Evolutionary conservation across 2,797 vertebrate genomes (phyloP), one percentile per base, ranked within the genome.

Genomic region (Melanotaenia maccullochi): DNA sequence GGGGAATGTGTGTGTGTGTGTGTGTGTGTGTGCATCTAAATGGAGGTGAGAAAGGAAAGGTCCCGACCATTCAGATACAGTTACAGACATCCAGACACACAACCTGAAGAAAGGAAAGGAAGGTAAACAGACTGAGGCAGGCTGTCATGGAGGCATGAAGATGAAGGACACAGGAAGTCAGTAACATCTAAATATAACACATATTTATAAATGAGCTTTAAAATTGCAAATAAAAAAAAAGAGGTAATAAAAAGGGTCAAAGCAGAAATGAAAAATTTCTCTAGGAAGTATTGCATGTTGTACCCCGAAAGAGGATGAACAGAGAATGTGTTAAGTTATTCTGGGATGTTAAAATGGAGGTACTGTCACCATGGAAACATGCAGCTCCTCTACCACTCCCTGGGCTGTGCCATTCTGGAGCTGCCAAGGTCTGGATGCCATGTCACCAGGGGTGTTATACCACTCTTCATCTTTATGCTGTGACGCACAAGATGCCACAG

Each of bases 311-410:
- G 33, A 79, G 83, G 82, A 83, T 85, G 73, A 85, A 82, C 44
- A 33, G 74, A 80, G 81, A 90, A 91, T 88, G 87, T 73, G 83
- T 76, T 52, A 59, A 79, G 88, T 89, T 93, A 92, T 92, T 93
- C 89, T 85, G 76, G 87, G 92, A 83, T 87, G 88, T 86, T 89
- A 76, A 74, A 83, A 85, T 80, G 73, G 78, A 85, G 64, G 59
- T 24, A 30, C 61, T 73, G 84, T 90, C 61, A 32, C 82, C 78
- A 90, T 92, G 89, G 91, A 91, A 93, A 93, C 89, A 86, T 71
- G 65, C 60, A 85, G 65, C 89, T 82, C 81, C 79, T 74, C 78
- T 66, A 77, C 85, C 87, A 85, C 91, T 87, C 90, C 87, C 87
- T 76, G 49, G 65, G 68, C 75, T 32, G 30, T 68, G 81, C 76